Percentiles rank a stretch among this genome's conserved stretches.
Conservation (phyloP, 1,140 invertebrate genomes). For the Drosophila cardini region DNA sequence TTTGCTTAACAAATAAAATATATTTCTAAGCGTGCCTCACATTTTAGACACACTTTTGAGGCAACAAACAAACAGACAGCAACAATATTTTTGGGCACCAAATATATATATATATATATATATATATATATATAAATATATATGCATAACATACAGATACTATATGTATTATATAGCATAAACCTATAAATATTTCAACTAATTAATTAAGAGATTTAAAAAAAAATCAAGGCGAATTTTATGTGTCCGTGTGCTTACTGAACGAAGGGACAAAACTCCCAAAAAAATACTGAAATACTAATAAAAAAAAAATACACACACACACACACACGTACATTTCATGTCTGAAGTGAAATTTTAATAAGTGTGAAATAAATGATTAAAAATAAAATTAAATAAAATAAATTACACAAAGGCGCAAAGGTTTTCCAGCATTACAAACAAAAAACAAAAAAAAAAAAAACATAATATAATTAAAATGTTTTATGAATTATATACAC, state of each 20-base stretch:
- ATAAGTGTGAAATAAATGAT: background rate
- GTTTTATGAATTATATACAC: slow-evolving; percentile 82
- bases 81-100: slow-evolving; percentile 82
- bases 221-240: slow-evolving; percentile 46
- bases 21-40: slow-evolving; percentile 47
- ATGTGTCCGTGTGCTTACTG: slow-evolving; percentile 7
- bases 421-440: slow-evolving; percentile 60
- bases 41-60: slow-evolving; percentile 53
- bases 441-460: slow-evolving; percentile 16
- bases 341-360: slow-evolving; percentile 9
- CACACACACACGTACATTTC: background rate
- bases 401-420: slow-evolving; percentile 14
- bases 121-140: slow-evolving; percentile 45
- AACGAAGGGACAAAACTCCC: background rate
- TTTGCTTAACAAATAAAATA: slow-evolving; percentile 25
- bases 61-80: slow-evolving; percentile 51
- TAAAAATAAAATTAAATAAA: background rate
- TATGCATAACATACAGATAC: slow-evolving; percentile 26
- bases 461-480: slow-evolving; percentile 72
- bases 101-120: slow-evolving; percentile 65
- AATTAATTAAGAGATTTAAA: slow-evolving; percentile 16
- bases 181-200: slow-evolving; percentile 14
- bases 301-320: background rate
- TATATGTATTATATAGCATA: slow-evolving; percentile 24
- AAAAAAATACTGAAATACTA: background rate